These are phyloP conservation scores for Microtus richardsoni DNA, from an alignment of 2,113 vertebrate genomes.

Conservation along the genomic window DNA sequence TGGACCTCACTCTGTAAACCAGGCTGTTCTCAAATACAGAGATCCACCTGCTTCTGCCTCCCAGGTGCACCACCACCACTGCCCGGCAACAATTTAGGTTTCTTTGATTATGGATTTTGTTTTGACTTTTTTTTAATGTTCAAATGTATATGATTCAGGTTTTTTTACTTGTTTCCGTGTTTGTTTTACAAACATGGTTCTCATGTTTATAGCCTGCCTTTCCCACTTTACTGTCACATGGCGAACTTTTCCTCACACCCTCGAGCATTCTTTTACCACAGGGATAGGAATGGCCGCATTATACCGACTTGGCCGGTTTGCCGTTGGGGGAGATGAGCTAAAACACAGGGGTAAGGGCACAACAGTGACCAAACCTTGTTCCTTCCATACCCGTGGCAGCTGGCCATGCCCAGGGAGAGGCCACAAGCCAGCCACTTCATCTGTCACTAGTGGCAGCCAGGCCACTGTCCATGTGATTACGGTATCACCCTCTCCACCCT, in stretches of 20 bases:
- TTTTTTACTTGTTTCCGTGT: neutral
- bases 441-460: neutral
- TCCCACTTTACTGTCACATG: fast-evolving
- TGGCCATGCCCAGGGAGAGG: neutral
- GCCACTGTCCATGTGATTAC: neutral
- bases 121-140: neutral
- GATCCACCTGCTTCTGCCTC: neutral
- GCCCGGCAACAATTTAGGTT: neutral
- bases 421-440: neutral
- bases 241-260: neutral
- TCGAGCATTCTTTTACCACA: neutral
- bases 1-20: neutral
- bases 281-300: neutral
- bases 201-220: neutral
- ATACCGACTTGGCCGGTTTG: too few species aligned
- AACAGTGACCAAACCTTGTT: fast-evolving
- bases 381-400: neutral
- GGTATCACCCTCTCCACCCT: neutral
- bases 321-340: neutral
- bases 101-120: neutral
- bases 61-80: neutral
- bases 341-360: fast-evolving
- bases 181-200: neutral
- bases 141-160: neutral
- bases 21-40: neutral